Conservation (phyloP, 2,888 invertebrate species). For the Chrysina gloriosa region DNA sequence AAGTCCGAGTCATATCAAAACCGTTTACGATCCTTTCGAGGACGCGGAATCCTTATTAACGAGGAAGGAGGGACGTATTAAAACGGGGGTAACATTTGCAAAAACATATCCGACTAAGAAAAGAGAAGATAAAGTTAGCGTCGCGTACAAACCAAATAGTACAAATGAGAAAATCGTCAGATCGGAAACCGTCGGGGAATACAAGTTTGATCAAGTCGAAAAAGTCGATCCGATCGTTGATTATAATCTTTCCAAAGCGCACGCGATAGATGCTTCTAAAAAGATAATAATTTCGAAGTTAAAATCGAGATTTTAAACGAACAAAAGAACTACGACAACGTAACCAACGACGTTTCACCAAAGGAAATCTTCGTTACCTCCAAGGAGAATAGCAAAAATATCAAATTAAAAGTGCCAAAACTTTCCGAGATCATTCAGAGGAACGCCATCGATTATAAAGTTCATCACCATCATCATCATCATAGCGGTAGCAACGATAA, state of each 20-base stretch:
- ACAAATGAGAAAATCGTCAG: slow-evolving; percentile 6
- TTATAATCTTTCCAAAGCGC: not conserved
- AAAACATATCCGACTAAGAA: slow-evolving; percentile 28
- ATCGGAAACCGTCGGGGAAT: not conserved
- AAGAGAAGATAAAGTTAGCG: not conserved
- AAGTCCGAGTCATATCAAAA: slow-evolving; percentile 25
- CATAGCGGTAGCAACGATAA: slow-evolving; percentile 16
- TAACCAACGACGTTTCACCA: slow-evolving; percentile 19
- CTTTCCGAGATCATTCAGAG: slow-evolving; percentile 57
- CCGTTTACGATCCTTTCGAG: not conserved
- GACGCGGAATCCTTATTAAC: not conserved
- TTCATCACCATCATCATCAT: slow-evolving; percentile 36
- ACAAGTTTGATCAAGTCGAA: not conserved
- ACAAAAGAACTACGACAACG: slow-evolving; percentile 23
- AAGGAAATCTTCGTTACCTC: slow-evolving; percentile 24
- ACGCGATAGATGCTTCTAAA: not conserved
- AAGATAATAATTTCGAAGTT: slow-evolving; percentile 30
- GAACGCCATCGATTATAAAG: slow-evolving; percentile 46
- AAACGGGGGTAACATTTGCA: not conserved
- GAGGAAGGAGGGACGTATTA: not conserved
- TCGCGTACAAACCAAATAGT: slow-evolving; percentile 2
- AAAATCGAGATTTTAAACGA: slow-evolving; percentile 40
- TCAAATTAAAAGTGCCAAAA: slow-evolving; percentile 55
- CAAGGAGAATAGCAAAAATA: slow-evolving; percentile 27
- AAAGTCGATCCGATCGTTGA: not conserved